These are phyloP conservation scores for Leptobrachium leishanense DNA, from an alignment of 2,113 vertebrate genomes.

Conservation along the genomic window DNA sequence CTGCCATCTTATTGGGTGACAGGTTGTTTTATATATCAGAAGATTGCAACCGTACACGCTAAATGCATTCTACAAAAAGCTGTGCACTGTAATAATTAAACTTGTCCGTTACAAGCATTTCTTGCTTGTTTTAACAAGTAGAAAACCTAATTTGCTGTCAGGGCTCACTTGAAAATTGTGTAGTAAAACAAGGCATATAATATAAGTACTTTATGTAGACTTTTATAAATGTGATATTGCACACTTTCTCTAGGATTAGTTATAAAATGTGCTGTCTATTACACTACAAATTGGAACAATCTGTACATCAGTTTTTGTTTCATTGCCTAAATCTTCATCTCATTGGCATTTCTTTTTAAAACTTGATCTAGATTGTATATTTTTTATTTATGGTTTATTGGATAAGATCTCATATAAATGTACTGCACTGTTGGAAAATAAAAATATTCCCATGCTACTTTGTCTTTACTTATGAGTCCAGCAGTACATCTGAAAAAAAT, in stretches of 20 bases:
- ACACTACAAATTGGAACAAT: not conserved
- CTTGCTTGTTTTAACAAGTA: no score
- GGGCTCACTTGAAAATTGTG: no score
- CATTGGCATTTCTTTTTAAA: constrained; percentile 17
- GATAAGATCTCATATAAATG: constrained; percentile 72
- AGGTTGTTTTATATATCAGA: no score
- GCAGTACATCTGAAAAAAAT: not conserved
- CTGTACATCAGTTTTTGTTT: constrained; percentile 6
- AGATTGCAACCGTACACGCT: no score
- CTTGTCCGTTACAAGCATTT: no score
- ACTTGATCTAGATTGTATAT: constrained; percentile 23
- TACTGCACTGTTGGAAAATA: constrained; percentile 71
- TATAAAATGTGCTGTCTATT: not conserved
- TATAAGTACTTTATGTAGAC: no score
- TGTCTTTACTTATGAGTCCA: not conserved
- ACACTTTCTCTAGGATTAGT: not conserved
- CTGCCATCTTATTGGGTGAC: no score
- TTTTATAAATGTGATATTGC: not conserved
- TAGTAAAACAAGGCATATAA: no score
- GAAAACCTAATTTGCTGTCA: no score
- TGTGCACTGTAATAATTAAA: no score
- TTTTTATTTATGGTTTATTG: constrained; percentile 59
- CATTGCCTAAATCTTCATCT: constrained; percentile 12
- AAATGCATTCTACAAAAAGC: no score
- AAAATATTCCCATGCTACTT: constrained; percentile 67